Evolutionary conservation across 35 echinoderm and acorn worm genomes (phyloP), one percentile per base, ranked within the genome.

Genomic region (Chiridota heheva): DNA sequence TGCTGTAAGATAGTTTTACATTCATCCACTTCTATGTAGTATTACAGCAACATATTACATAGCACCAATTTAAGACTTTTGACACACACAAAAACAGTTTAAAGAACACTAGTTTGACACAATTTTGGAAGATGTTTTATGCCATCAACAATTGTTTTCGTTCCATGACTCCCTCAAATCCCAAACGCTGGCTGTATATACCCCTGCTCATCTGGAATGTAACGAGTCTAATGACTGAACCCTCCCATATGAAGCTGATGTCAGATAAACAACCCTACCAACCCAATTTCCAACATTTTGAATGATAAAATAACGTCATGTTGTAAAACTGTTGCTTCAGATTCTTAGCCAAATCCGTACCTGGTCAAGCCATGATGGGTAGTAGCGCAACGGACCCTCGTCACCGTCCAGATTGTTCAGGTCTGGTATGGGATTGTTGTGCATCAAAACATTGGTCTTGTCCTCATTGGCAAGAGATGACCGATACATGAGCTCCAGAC

Each of bases 401-500:
- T 58, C 35, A 1, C 95, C 95, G 20, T 98, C 76, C 15, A 81
- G 51, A 77, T 98, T 82, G 44, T 87, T 92, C 47, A 85, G 92
- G 80, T 98, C 95, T 8, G 95, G 95, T 76, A 91, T 84, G 7
- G 95, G 95, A 30, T 98, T 98, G 85, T 98, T 88, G 51, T 78
- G 90, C 72, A 91, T 59, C 42, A 98, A 66, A n/a, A 98, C 75
- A 32, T 59, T 36, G 16, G 95, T 91, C 67, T 92, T 98, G 42
- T 98, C 95, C 51, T 98, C 80, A 36, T 98, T 98, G 47, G 85
- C 63, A 30, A 87, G 68, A 0, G 95, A 80, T 18, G 95, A 76
- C 26, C 95, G 78, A 24, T 88, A 98, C 95, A 98, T 98, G 27
- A 98, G 78, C 81, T 91, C 89, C 71, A 89, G 77, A 4, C 85